phyloP scores from a whole-genome alignment of 2,888 invertebrate species.

The Dolichomitus sp. region DNA sequence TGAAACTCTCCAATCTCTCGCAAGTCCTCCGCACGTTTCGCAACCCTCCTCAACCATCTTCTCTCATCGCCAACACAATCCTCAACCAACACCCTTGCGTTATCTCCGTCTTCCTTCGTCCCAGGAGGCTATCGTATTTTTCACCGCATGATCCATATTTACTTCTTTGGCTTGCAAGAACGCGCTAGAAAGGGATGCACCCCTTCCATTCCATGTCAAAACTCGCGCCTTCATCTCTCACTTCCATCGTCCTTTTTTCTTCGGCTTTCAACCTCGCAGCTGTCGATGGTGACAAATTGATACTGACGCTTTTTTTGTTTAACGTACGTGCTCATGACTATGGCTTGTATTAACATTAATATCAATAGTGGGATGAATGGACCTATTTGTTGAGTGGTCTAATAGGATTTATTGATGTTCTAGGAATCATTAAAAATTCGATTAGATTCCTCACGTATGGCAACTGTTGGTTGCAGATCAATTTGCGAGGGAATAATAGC shows the following conservation, averaged over 20 bases:
- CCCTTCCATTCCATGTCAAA: slow-evolving; percentile 42
- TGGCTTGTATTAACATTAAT: background rate
- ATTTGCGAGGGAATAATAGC: no score
- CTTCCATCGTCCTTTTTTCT: slow-evolving; percentile 38
- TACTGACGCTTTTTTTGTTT: background rate
- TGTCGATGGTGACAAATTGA: slow-evolving; percentile 36
- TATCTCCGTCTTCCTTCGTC: slow-evolving; percentile 47
- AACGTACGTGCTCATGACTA: background rate
- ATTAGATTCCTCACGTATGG: slow-evolving; percentile 34
- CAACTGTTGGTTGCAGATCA: slow-evolving; percentile 31
- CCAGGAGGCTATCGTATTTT: slow-evolving; percentile 72
- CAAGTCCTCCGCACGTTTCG: slow-evolving; percentile 34
- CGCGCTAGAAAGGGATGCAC: slow-evolving; percentile 1
- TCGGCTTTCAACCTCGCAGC: slow-evolving; percentile 14
- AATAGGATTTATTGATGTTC: slow-evolving; percentile 2
- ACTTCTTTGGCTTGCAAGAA: slow-evolving; percentile 44
- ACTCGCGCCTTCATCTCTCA: slow-evolving; percentile 1
- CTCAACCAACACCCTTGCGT: slow-evolving; percentile 47
- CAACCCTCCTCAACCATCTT: slow-evolving; percentile 61
- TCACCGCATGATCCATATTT: slow-evolving; percentile 74
- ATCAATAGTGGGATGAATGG: background rate
- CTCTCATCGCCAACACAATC: slow-evolving; percentile 60
- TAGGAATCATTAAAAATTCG: slow-evolving; percentile 27
- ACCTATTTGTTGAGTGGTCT: background rate
- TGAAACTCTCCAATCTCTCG: slow-evolving; percentile 51